These are phyloP conservation scores for Mesoligia furuncula DNA, from an alignment of 2,888 invertebrate species.

Conservation along the genomic window DNA sequence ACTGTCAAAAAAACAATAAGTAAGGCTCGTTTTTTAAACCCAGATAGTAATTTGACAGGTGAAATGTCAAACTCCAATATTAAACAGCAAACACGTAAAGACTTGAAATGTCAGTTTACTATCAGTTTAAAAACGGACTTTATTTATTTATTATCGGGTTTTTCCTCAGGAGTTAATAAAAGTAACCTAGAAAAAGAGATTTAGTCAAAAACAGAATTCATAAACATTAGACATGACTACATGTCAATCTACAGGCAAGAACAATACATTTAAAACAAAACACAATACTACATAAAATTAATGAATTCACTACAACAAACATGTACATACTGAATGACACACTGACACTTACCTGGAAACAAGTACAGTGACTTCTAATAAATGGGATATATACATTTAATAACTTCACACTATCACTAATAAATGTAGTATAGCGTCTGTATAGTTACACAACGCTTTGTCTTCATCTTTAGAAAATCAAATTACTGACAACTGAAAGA, in stretches of 20 bases:
- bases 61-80: no score
- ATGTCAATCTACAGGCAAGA: conserved; percentile 19
- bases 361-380: conserved; percentile 24
- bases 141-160: neutral
- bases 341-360: conserved; percentile 56
- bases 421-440: no score
- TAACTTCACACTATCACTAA: neutral
- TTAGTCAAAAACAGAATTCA: conserved; percentile 1
- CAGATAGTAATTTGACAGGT: no score
- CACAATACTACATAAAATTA: neutral
- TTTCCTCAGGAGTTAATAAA: neutral
- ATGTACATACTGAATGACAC: conserved; percentile 40
- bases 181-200: neutral
- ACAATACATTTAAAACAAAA: conserved; percentile 1
- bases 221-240: neutral
- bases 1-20: neutral
- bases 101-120: no score
- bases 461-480: no score
- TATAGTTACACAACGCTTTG: no score
- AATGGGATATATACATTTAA: conserved; percentile 34
- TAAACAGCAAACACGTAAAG: no score
- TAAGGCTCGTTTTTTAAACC: no score
- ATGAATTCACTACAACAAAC: neutral
- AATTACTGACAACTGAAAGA: no score
- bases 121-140: no score